phyloP scores from a whole-genome alignment of 2,113 vertebrate species.

The Hippocampus barbouri region DNA sequence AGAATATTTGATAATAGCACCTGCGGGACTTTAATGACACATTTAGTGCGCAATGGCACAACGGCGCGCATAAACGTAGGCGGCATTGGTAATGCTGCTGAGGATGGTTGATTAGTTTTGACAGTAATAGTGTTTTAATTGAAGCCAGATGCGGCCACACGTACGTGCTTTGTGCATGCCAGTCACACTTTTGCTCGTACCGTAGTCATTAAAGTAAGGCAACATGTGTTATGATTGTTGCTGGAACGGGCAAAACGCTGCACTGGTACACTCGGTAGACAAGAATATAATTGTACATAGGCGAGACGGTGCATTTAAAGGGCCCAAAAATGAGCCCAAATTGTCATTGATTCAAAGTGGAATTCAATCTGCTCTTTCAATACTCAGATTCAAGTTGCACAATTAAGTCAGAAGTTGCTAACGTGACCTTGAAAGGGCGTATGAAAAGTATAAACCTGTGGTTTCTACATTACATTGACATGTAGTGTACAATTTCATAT shows the following conservation, averaged over 20 bases:
- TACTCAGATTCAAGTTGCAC: not conserved
- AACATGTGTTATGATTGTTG: conserved; percentile 3
- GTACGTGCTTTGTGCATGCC: conserved; percentile 51
- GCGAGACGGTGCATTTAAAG: not conserved
- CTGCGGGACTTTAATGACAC: conserved; percentile 65
- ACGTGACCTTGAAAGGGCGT: not conserved
- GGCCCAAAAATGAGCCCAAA: not conserved
- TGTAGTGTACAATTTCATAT: no score
- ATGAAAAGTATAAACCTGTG: not conserved
- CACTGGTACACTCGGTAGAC: not conserved
- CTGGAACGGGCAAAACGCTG: not conserved
- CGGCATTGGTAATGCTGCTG: conserved; percentile 52
- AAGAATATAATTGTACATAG: not conserved
- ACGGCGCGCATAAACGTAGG: conserved; percentile 58
- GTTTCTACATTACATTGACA: not conserved
- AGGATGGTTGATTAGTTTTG: conserved; percentile 65
- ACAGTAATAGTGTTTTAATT: conserved; percentile 70
- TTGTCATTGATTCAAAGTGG: not conserved
- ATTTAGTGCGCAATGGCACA: conserved; percentile 44
- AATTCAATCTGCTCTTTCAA: not conserved
- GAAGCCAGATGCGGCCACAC: conserved; percentile 59
- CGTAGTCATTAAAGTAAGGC: conserved; percentile 36
- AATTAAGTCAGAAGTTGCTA: not conserved
- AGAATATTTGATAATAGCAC: conserved; percentile 65
- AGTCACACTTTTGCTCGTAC: conserved; percentile 34